Conservation (phyloP, 2,888 invertebrate genomes). For the Ennomos quercinarius region DNA sequence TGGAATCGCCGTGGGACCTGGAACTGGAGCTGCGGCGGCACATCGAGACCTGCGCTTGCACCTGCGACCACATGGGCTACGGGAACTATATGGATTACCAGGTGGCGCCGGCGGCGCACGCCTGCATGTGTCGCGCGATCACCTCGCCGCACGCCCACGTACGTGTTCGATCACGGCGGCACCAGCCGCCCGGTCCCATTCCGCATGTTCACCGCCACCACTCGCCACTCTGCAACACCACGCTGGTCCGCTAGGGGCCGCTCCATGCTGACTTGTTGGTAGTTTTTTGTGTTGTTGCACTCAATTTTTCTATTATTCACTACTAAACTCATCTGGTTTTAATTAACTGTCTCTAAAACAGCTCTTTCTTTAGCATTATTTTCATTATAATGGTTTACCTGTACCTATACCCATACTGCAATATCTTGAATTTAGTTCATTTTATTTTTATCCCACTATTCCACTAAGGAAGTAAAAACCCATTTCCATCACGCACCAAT, state of each 20-base stretch:
- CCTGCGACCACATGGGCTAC: constrained; percentile 97
- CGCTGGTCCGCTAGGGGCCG: constrained; percentile 57
- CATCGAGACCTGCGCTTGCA: constrained; percentile 95
- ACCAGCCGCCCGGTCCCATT: constrained; percentile 47
- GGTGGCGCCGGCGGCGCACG: constrained; percentile 86
- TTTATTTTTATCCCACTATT: too few relatives aligned
- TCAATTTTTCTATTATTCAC: constrained; percentile 9
- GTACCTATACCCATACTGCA: too few relatives aligned
- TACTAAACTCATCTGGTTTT: background rate
- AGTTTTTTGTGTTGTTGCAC: constrained; percentile 44
- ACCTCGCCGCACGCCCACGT: constrained; percentile 84
- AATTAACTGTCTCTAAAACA: too few relatives aligned
- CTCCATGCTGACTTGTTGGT: constrained; percentile 60
- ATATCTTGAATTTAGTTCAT: too few relatives aligned
- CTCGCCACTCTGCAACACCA: constrained; percentile 22
- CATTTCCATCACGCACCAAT: too few relatives aligned
- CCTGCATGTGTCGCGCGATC: constrained; percentile 82
- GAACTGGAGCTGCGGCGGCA: constrained; percentile 95
- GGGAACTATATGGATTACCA: constrained; percentile 97
- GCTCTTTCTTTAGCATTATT: too few relatives aligned
- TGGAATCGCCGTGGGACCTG: constrained; percentile 87
- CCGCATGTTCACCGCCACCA: constrained; percentile 53
- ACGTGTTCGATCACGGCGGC: constrained; percentile 51
- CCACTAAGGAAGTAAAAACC: too few relatives aligned
- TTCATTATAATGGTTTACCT: too few relatives aligned